Evolutionary conservation across 1,140 invertebrate species (phyloP).

Genomic region (Tribolium castaneum): DNA sequence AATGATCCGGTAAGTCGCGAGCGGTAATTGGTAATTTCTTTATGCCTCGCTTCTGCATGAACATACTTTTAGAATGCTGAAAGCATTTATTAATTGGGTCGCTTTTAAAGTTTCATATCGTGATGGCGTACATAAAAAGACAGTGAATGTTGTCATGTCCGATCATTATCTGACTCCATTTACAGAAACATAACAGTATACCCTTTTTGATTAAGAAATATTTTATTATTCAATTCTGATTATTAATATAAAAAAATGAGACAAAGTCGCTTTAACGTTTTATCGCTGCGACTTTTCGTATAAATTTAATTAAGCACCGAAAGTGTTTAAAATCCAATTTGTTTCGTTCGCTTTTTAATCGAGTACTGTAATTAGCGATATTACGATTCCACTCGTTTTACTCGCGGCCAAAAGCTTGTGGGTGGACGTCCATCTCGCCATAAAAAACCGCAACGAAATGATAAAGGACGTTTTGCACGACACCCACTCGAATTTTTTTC

Average conservation of each 20-base stretch:
- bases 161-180: constrained; percentile 32
- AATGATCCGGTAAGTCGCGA: constrained; percentile 4
- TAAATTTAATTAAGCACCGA: constrained; percentile 41
- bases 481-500: neutral
- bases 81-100: constrained; percentile 35
- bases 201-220: constrained; percentile 28
- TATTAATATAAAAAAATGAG: neutral
- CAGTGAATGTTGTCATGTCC: constrained; percentile 33
- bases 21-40: constrained; percentile 26
- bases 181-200: constrained; percentile 33
- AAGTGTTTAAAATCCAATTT: constrained; percentile 42
- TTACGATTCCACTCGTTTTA: neutral
- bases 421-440: constrained; percentile 2
- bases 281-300: neutral
- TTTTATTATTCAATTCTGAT: constrained; percentile 28
- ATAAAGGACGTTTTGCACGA: neutral
- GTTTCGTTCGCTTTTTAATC: constrained; percentile 36
- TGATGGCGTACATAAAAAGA: constrained; percentile 30
- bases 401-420: neutral
- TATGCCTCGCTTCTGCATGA: constrained; percentile 10
- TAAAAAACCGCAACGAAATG: neutral
- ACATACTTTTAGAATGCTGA: constrained; percentile 34
- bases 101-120: constrained; percentile 32
- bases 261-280: neutral
- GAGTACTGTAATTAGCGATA: constrained; percentile 37